Conservation (phyloP, 2,113 vertebrate genomes). For the Rattus norvegicus region GRCr8 NC_086039.1:67255001-67255500, state of each 20-base stretch:
- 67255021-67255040: neutral
- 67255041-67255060: constrained; percentile 33
- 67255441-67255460: neutral
- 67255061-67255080: constrained; percentile 42
- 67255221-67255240: neutral
- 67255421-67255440: neutral
- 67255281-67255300: neutral
- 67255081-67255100: neutral
- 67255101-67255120: neutral
- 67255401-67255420: neutral
- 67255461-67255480: neutral
- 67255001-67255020: neutral
- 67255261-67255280: neutral
- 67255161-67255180: neutral
- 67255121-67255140: constrained; percentile 25
- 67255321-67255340: neutral
- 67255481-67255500: neutral
- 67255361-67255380: neutral
- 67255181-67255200: constrained; percentile 23
- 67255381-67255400: neutral
- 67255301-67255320: neutral
- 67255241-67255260: neutral
- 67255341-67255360: neutral
- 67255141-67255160: neutral
- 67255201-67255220: neutral